phyloP scores from a whole-genome alignment of 2,797 vertebrate species.

The Leucoraja ocellata region DNA sequence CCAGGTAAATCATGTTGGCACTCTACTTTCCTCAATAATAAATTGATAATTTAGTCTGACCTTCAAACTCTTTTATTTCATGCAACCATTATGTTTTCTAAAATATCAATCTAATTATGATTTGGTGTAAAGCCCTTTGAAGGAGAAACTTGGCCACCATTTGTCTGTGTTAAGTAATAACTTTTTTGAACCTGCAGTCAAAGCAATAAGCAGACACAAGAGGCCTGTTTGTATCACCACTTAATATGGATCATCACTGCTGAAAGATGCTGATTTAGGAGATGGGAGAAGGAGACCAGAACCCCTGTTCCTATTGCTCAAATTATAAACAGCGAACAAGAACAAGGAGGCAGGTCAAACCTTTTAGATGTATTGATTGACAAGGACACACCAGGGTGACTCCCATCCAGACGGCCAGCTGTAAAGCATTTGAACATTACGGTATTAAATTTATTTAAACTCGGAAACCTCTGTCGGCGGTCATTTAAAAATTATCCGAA shows the following conservation, averaged over 20 bases:
- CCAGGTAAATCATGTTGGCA: slow-evolving; percentile 17
- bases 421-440: slow-evolving; percentile 24
- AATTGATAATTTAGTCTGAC: slow-evolving; percentile 28
- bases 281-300: slow-evolving; percentile 14
- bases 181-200: neutral
- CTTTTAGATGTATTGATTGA: slow-evolving; percentile 38
- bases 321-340: slow-evolving; percentile 36
- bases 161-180: slow-evolving; percentile 34
- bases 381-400: slow-evolving; percentile 32
- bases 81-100: slow-evolving; percentile 26
- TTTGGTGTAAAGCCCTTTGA: slow-evolving; percentile 5
- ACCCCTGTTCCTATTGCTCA: slow-evolving; percentile 32
- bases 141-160: slow-evolving; percentile 16
- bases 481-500: neutral
- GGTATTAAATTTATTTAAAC: slow-evolving; percentile 23
- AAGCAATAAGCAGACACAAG: slow-evolving; percentile 28
- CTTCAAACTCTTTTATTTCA: slow-evolving; percentile 17
- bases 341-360: slow-evolving; percentile 37
- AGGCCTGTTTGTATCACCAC: slow-evolving; percentile 25
- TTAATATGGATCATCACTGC: slow-evolving; percentile 29
- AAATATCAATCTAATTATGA: slow-evolving; percentile 30
- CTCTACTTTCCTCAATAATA: slow-evolving; percentile 7
- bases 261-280: slow-evolving; percentile 36
- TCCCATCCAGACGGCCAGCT: neutral
- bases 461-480: neutral